Percentiles rank a stretch among this genome's conserved stretches.
phyloP scores from a whole-genome alignment of 2,888 invertebrate species.

The Hypsopygia costalis region DNA sequence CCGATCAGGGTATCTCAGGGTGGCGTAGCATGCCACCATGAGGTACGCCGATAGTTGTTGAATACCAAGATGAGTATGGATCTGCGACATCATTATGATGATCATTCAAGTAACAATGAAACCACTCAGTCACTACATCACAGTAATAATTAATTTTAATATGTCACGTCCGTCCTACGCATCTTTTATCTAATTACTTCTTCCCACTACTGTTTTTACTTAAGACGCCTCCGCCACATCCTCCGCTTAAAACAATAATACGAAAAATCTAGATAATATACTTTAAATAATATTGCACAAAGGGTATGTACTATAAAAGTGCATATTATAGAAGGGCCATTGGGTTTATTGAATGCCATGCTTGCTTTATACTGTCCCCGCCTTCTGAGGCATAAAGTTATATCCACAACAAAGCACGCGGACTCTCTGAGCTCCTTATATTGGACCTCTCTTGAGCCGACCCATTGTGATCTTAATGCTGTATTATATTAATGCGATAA shows the following conservation, averaged over 20 bases:
- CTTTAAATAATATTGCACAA: slow-evolving; percentile 56
- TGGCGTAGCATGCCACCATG: no score
- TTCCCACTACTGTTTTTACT: background rate
- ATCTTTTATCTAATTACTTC: background rate
- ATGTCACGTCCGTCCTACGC: background rate
- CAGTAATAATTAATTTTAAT: no score
- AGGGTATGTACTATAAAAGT: slow-evolving; percentile 55
- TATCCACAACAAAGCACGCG: slow-evolving; percentile 73
- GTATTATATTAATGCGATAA: slow-evolving; percentile 80
- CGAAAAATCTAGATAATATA: slow-evolving; percentile 15
- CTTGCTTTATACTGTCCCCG: slow-evolving; percentile 62
- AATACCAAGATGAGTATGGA: no score
- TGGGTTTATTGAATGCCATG: slow-evolving; percentile 70
- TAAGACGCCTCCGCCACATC: background rate
- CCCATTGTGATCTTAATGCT: slow-evolving; percentile 78
- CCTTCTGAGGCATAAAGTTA: slow-evolving; percentile 73
- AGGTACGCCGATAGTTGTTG: no score
- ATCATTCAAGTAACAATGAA: no score
- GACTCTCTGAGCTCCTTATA: slow-evolving; percentile 70
- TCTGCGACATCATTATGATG: no score
- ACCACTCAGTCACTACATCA: no score
- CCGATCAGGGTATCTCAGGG: no score
- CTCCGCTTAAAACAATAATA: background rate
- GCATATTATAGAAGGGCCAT: slow-evolving; percentile 59
- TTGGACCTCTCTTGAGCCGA: slow-evolving; percentile 75